Evolutionary conservation across 2,888 invertebrate species (phyloP), one percentile per base, ranked within the genome.

Genomic region (Lumbricus terrestris): DNA sequence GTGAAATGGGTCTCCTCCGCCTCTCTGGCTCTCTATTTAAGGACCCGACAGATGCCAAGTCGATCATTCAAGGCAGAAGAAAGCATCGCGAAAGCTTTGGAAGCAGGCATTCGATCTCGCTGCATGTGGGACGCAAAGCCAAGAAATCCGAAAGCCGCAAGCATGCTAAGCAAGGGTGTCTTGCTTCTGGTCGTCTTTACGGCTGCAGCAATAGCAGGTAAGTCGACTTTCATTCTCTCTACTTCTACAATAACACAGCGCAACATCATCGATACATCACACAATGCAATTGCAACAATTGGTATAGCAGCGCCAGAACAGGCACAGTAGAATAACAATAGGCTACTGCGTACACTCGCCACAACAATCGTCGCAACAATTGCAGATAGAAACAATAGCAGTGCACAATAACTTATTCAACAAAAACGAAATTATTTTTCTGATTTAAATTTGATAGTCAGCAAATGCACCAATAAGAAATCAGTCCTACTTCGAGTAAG

Each of bases 141-240:
- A 69, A 69, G 69, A 3, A 69, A n/a, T 69, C 69, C 69, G 69
- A 69, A 69, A 69, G 69, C 69, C 69, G 8, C 69, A 69, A n/a
- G 69, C 69, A 69, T 69, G 69, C 69, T n/a, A 11, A n/a, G 29
- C 29, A 69, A 69, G 69, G 69, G 69, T 69, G n/a, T 69, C 69
- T 69, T 69, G 69, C 69, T 69, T 69, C 69, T 69, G 69, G 69
- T n/a, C 69, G 69, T 69, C 69, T 69, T 69, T n/a, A 69, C 69
- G 69, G 69, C 69, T n/a, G 69, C 8, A 11, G 69, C 29, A n/a
- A n/a, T 69, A 69, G 69, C 69, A 69, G 69, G 69, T 54, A 29
- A 54, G 54, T 29, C 23, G 54, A 54, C 54, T 29, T 4, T 54
- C 23, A 29, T 13, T 29, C 23, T 23, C 13, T 54, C 29, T 54